A percentile compares a stretch with the other conserved stretches of the same genome.
These are phyloP conservation scores for Notodonta dromedarius DNA, from an alignment of 2,888 invertebrate species.

Conservation along the genomic window DNA sequence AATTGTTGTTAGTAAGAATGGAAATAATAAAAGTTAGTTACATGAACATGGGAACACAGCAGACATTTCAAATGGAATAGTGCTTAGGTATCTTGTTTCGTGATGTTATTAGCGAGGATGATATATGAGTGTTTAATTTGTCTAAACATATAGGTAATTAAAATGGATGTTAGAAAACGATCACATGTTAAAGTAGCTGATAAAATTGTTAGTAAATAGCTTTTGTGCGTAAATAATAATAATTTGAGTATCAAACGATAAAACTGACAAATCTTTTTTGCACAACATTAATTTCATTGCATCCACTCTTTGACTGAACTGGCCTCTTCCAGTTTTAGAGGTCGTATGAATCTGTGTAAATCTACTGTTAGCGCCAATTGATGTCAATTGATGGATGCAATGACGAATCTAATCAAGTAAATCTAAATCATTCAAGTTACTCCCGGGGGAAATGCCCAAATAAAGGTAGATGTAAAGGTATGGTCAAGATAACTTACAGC, in stretches of 20 bases:
- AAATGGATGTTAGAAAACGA: slow-evolving; percentile 19
- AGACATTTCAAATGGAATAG: slow-evolving; percentile 13
- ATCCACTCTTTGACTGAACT: slow-evolving; percentile 9
- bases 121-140: slow-evolving; percentile 14
- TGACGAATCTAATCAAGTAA: slow-evolving; percentile 11
- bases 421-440: slow-evolving; percentile 22
- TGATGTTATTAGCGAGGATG: slow-evolving; percentile 14
- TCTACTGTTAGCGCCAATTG: not conserved
- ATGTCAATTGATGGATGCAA: slow-evolving; percentile 27
- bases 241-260: slow-evolving; percentile 9
- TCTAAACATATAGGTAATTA: slow-evolving; percentile 10
- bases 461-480: slow-evolving; percentile 8
- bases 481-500: slow-evolving; percentile 85
- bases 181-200: slow-evolving; percentile 8
- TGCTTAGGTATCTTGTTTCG: slow-evolving; percentile 14
- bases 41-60: slow-evolving; percentile 8
- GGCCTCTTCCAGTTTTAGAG: too few species aligned
- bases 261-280: slow-evolving; percentile 11
- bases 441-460: slow-evolving; percentile 18
- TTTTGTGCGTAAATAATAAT: slow-evolving; percentile 6
- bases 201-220: slow-evolving; percentile 12
- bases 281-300: slow-evolving; percentile 12
- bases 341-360: not conserved
- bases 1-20: slow-evolving; percentile 38
- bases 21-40: not conserved